A percentile compares a stretch with the other conserved stretches of the same genome.
phyloP scores from a whole-genome alignment of 2,888 invertebrate genomes.

The Autographa pulchrina region DNA sequence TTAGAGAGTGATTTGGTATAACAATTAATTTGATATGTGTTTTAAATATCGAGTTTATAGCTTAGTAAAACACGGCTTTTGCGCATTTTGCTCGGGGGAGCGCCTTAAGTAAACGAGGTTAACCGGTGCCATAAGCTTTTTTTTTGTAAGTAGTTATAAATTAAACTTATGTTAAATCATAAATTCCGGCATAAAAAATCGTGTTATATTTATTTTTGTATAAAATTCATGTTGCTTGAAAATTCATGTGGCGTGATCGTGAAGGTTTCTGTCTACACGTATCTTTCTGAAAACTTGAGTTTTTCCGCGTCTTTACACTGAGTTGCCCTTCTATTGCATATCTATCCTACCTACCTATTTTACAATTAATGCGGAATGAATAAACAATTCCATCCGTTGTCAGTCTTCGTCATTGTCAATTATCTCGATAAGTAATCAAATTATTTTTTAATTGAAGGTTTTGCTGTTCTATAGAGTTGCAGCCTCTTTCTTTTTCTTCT shows the following conservation, averaged over 20 bases:
- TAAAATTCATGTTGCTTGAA: too few species aligned
- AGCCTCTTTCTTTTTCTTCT: not conserved
- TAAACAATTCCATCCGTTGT: not conserved
- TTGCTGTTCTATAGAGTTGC: not conserved
- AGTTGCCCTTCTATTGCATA: not conserved
- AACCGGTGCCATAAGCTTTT: not conserved
- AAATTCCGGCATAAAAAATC: not conserved
- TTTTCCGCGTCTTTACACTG: constrained; percentile 12
- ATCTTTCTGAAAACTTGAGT: not conserved
- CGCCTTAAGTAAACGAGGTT: not conserved
- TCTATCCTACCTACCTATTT: not conserved
- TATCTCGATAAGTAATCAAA: not conserved
- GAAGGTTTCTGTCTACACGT: too few species aligned
- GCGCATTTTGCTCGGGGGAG: too few species aligned
- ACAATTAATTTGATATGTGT: too few species aligned
- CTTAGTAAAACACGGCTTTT: too few species aligned
- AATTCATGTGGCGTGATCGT: too few species aligned
- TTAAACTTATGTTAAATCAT: not conserved
- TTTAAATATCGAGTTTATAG: too few species aligned
- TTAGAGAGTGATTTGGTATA: too few species aligned
- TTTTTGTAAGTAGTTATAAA: not conserved
- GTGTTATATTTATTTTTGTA: too few species aligned
- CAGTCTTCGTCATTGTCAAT: constrained; percentile 4
- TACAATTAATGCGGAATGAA: constrained; percentile 1
- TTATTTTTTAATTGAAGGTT: not conserved